A percentile compares a stretch with the other conserved stretches of the same genome.
Evolutionary conservation across 2,797 vertebrate genomes (phyloP).

Genomic region (Microcaecilia unicolor): DNA sequence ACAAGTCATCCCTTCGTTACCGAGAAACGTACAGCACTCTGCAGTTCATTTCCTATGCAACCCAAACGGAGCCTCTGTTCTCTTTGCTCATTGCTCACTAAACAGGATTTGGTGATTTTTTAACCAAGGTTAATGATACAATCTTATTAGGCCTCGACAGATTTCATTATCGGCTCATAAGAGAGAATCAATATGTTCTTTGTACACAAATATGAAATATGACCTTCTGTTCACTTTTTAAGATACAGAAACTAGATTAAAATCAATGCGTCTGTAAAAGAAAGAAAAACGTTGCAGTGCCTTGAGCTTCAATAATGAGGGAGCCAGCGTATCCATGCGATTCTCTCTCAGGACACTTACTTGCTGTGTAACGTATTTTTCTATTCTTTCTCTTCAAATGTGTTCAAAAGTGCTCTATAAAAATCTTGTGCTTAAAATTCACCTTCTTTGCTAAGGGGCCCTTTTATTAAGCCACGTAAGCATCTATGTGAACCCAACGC

Average conservation of each 20-base stretch:
- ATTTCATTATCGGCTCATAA: conserved; percentile 35
- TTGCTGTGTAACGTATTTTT: too few relatives aligned
- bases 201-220: conserved; percentile 24
- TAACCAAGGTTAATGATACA: conserved; percentile 26
- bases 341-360: too few relatives aligned
- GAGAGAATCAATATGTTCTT: conserved; percentile 37
- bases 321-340: too few relatives aligned
- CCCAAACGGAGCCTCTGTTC: conserved; percentile 4
- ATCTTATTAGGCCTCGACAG: conserved; percentile 29
- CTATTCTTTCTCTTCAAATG: too few relatives aligned
- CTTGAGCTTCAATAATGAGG: too few relatives aligned
- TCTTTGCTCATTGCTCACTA: conserved; percentile 1
- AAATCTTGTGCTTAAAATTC: too few relatives aligned
- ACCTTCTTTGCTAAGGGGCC: too few relatives aligned
- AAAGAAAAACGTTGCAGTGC: too few relatives aligned
- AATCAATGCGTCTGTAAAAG: conserved; percentile 24
- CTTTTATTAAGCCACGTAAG: too few relatives aligned
- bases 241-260: conserved; percentile 15
- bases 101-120: conserved; percentile 8
- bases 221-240: conserved; percentile 31
- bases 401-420: too few relatives aligned
- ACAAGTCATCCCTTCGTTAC: conserved; percentile 4
- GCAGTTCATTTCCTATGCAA: conserved; percentile 1
- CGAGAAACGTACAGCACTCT: background rate
- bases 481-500: too few relatives aligned